phyloP scores from a whole-genome alignment of 2,113 vertebrate species.

The Salvelinus fontinalis region DNA sequence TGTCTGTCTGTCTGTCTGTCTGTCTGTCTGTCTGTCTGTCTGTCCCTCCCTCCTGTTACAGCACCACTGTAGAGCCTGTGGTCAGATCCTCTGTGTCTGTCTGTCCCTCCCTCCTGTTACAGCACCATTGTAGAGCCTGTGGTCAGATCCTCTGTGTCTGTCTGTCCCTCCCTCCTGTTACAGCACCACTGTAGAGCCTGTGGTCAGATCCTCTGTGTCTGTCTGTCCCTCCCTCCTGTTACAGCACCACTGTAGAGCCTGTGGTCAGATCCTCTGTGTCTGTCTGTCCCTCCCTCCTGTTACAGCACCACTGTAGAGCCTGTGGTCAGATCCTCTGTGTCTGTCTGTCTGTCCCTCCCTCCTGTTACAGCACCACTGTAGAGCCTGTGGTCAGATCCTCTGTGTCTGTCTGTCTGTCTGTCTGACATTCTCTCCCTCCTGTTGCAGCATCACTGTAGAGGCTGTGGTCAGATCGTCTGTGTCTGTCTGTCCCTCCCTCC shows the following conservation, averaged over 20 bases:
- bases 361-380: conserved; percentile 88
- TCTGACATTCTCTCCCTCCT: too few relatives aligned
- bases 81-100: conserved; percentile 90
- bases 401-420: too few relatives aligned
- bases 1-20: too few relatives aligned
- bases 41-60: conserved; percentile 49
- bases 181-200: too few relatives aligned
- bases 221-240: conserved; percentile 2
- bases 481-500: not conserved
- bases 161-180: too few relatives aligned
- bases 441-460: too few relatives aligned
- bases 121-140: conserved; percentile 97
- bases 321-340: conserved; percentile 91
- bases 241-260: conserved; percentile 97
- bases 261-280: conserved; percentile 96
- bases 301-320: conserved; percentile 94
- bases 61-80: conserved; percentile 97
- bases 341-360: not conserved
- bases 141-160: conserved; percentile 95
- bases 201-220: too few relatives aligned
- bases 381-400: conserved; percentile 95
- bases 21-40: not conserved
- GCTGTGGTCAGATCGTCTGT: too few relatives aligned
- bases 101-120: conserved; percentile 10
- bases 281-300: not conserved